Conservation (phyloP, 2,797 vertebrate genomes). For the Diceros bicornis region DNA sequence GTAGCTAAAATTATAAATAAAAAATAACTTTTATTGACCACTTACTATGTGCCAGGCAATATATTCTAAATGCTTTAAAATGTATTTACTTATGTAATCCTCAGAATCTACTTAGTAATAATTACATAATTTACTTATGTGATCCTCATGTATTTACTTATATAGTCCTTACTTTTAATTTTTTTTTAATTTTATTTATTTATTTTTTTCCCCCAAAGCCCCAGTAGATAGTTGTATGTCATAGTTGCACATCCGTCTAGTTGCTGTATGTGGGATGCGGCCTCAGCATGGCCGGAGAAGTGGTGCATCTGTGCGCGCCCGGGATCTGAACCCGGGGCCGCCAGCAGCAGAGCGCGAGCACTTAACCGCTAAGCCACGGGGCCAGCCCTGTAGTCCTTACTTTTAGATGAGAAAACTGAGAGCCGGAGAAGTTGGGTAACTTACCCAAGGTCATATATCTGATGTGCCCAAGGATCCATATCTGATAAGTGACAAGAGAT, state of each 20-base stretch:
- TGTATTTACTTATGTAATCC: not conserved
- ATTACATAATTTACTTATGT: not conserved
- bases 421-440: not conserved
- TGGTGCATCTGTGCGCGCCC: too few species aligned
- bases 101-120: not conserved
- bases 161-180: conserved; percentile 18
- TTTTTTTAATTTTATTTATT: too few species aligned
- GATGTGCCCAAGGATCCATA: not conserved
- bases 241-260: too few species aligned
- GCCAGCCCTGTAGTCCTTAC: not conserved
- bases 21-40: not conserved
- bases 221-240: too few species aligned
- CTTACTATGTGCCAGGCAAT: conserved; percentile 6
- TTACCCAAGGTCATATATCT: not conserved
- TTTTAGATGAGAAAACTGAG: conserved; percentile 59
- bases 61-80: conserved; percentile 59
- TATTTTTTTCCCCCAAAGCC: too few species aligned
- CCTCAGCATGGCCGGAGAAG: too few species aligned
- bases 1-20: conserved; percentile 33
- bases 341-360: too few species aligned
- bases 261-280: too few species aligned
- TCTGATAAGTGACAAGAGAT: not conserved
- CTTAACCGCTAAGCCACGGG: too few species aligned
- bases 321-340: too few species aligned
- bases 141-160: not conserved